phyloP scores from a whole-genome alignment of 2,797 vertebrate genomes.

The Saxicola maurus region DNA sequence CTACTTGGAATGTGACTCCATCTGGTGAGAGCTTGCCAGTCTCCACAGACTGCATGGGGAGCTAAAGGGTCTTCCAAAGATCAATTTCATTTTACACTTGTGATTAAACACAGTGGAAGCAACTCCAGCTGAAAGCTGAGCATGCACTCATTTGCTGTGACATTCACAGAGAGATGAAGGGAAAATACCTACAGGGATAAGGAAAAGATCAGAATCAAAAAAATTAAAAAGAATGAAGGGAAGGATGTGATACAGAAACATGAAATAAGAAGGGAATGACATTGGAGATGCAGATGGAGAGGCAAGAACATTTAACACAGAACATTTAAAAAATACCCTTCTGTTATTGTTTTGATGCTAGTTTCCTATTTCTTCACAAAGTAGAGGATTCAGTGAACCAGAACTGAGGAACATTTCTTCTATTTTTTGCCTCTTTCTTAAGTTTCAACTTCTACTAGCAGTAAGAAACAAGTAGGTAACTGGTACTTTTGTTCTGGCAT shows the following conservation, averaged over 20 bases:
- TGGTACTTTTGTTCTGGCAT: background rate
- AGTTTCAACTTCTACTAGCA: background rate
- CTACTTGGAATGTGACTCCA: background rate
- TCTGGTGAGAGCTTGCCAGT: background rate
- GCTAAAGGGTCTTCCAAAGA: background rate
- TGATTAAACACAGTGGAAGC: background rate
- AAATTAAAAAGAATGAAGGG: background rate
- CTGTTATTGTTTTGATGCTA: background rate
- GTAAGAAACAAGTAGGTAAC: background rate
- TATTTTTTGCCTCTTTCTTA: background rate
- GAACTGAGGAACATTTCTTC: background rate
- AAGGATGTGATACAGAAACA: background rate
- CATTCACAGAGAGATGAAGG: background rate
- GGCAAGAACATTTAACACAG: background rate
- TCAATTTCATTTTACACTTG: background rate
- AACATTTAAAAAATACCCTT: background rate
- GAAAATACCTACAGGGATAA: background rate
- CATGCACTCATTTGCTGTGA: background rate
- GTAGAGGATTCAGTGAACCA: background rate
- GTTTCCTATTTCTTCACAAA: slow-evolving; percentile 11
- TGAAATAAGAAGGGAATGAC: background rate
- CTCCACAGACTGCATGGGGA: background rate
- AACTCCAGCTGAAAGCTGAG: background rate
- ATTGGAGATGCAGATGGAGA: background rate
- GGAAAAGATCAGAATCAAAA: background rate